phyloP scores from a whole-genome alignment of 2,888 invertebrate species.

The Harpalus rubripes region DNA sequence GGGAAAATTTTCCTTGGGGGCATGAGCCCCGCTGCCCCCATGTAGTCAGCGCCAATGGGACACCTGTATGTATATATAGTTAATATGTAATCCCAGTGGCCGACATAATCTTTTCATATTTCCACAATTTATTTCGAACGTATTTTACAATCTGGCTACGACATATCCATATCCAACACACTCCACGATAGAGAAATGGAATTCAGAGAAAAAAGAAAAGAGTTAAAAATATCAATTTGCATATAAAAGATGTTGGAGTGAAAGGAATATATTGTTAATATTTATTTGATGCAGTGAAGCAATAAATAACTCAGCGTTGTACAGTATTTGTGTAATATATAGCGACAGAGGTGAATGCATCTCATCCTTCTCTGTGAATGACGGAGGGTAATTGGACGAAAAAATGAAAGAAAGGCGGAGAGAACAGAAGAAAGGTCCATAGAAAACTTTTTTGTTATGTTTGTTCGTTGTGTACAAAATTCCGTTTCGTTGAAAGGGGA shows the following conservation, averaged over 20 bases:
- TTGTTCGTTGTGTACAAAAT: constrained; percentile 57
- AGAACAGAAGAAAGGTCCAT: constrained; percentile 51
- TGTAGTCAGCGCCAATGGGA: too few species aligned
- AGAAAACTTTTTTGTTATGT: constrained; percentile 60
- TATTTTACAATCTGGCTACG: too few species aligned
- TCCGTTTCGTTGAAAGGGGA: constrained; percentile 43
- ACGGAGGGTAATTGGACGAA: constrained; percentile 59
- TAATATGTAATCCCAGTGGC: too few species aligned
- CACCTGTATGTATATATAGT: too few species aligned
- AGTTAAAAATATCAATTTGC: constrained; percentile 27
- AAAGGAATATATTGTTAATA: constrained; percentile 14
- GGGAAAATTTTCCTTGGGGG: too few species aligned
- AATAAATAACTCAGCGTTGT: constrained; percentile 17
- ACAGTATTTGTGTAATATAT: constrained; percentile 11
- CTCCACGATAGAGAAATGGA: too few species aligned
- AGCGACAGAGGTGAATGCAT: background rate
- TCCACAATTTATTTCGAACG: too few species aligned
- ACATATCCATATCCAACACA: too few species aligned
- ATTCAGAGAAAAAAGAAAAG: background rate
- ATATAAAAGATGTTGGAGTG: constrained; percentile 1
- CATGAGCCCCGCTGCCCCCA: too few species aligned
- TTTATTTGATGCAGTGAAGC: constrained; percentile 45
- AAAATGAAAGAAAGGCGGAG: constrained; percentile 46
- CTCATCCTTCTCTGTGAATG: constrained; percentile 49
- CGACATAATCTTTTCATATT: too few species aligned